A percentile compares a stretch with the other conserved stretches of the same genome.
phyloP scores from a whole-genome alignment of 2,113 vertebrate genomes.

The Dasyprocta punctata region DNA sequence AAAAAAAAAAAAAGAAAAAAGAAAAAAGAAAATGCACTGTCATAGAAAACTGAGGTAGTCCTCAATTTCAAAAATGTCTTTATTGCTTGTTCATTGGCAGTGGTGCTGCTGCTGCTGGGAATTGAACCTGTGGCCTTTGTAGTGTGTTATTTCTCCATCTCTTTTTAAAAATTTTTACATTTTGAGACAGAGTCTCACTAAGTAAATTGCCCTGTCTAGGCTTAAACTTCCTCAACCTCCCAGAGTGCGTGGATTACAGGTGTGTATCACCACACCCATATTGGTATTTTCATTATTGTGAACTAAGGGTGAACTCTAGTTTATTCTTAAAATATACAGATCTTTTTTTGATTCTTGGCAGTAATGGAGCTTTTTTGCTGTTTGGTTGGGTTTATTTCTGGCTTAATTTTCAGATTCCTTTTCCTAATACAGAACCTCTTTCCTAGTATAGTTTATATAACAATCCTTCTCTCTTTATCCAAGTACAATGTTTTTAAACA shows the following conservation, averaged over 20 bases:
- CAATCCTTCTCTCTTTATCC: neutral
- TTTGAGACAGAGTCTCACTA: neutral
- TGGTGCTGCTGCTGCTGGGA: neutral
- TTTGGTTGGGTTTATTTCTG: neutral
- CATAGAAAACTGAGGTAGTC: neutral
- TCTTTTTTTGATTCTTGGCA: neutral
- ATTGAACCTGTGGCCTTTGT: neutral
- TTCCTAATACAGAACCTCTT: neutral
- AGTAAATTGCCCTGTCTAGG: neutral
- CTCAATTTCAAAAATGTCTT: neutral
- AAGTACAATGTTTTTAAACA: constrained; percentile 20
- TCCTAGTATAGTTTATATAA: neutral
- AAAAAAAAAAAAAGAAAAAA: too few relatives aligned
- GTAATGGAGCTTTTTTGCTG: neutral
- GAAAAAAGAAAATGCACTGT: neutral
- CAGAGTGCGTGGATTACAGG: neutral
- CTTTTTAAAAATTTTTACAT: neutral
- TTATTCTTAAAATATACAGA: neutral
- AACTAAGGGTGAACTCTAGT: neutral
- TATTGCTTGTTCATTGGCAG: neutral
- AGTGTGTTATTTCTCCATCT: neutral
- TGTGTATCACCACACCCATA: neutral
- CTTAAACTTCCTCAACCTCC: neutral
- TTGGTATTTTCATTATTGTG: neutral
- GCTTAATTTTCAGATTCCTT: neutral